Conservation (phyloP, 2,113 vertebrate species). For the Apteryx mantelli region DNA sequence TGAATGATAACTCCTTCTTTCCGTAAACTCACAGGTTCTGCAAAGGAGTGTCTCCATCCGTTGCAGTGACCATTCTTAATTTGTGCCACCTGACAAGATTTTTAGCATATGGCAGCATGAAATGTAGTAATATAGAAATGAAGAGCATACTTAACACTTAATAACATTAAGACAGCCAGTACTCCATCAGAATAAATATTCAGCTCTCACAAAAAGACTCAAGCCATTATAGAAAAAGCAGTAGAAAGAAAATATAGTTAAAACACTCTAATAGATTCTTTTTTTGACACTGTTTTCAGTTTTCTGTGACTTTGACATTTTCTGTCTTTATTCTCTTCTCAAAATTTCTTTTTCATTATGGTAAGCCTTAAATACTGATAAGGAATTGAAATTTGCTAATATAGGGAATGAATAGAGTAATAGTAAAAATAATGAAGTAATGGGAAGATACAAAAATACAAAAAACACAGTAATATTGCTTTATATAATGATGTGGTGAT, state of each 20-base stretch:
- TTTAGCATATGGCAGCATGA: not conserved
- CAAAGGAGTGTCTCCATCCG: not conserved
- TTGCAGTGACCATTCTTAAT: not conserved
- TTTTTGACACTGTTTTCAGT: conserved; percentile 3
- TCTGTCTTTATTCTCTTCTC: not conserved
- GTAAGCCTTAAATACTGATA: conserved; percentile 29
- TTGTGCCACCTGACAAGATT: not conserved
- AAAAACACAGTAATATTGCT: not conserved
- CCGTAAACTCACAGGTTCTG: not conserved
- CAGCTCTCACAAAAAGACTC: not conserved
- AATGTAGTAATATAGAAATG: not conserved
- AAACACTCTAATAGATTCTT: not conserved
- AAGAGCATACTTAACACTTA: conserved; percentile 44
- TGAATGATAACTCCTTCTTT: not conserved
- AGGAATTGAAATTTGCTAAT: conserved; percentile 14
- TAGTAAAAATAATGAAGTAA: not conserved
- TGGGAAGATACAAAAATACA: not conserved
- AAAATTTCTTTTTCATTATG: conserved; percentile 31
- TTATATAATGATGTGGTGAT: not conserved
- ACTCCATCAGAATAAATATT: conserved; percentile 29
- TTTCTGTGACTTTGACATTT: not conserved
- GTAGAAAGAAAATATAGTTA: conserved; percentile 37
- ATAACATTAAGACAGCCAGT: not conserved
- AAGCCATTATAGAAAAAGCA: not conserved
- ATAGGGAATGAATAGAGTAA: not conserved